phyloP scores from a whole-genome alignment of 2,113 vertebrate species.

The Phocoena phocoena region DNA sequence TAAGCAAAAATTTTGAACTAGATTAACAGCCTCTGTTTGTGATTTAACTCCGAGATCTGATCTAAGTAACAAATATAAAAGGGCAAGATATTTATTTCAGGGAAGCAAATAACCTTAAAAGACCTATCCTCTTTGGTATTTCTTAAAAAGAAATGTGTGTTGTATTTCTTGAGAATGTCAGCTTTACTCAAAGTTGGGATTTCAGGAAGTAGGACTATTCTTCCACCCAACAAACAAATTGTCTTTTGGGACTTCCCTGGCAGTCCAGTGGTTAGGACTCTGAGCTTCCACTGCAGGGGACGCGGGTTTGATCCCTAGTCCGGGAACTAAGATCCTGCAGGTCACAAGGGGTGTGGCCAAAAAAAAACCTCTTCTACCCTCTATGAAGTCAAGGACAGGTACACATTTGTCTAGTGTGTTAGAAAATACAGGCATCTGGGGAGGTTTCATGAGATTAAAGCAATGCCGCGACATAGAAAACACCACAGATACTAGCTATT shows the following conservation, averaged over 20 bases:
- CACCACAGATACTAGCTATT: background rate
- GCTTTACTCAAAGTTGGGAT: background rate
- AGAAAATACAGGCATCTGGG: background rate
- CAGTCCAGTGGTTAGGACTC: too few relatives aligned
- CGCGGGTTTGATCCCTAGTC: too few relatives aligned
- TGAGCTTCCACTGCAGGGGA: too few relatives aligned
- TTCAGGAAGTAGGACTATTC: background rate
- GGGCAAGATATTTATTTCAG: background rate
- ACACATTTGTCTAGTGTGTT: too few relatives aligned
- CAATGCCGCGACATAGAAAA: background rate
- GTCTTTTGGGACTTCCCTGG: too few relatives aligned
- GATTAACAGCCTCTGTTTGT: background rate
- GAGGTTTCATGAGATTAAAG: background rate
- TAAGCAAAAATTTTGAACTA: background rate
- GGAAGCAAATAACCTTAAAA: constrained; percentile 10
- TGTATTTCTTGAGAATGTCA: background rate
- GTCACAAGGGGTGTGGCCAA: too few relatives aligned
- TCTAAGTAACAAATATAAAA: background rate
- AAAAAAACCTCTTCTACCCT: background rate
- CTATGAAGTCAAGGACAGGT: background rate
- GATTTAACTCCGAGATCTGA: constrained; percentile 33
- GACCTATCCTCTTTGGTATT: background rate
- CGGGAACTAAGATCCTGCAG: too few relatives aligned
- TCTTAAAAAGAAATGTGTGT: background rate
- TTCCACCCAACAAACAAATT: background rate